These are phyloP conservation scores for Seriola dumerili DNA, from an alignment of 2,113 vertebrate species.

Conservation along the genomic window DNA sequence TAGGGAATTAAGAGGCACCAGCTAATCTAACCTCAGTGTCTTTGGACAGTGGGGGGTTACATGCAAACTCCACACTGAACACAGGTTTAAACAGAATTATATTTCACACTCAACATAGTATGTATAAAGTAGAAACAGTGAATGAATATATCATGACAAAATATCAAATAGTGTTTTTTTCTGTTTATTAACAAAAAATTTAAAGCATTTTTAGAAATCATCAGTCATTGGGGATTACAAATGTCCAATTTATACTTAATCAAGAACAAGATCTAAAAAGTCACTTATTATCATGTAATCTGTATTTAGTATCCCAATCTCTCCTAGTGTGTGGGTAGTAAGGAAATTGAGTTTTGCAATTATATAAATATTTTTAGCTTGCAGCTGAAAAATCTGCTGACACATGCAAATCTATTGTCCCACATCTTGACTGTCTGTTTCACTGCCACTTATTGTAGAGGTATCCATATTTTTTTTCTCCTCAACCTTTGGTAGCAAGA, in stretches of 20 bases:
- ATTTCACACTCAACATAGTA: background rate
- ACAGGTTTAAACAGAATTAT: too few species aligned
- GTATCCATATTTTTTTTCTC: conserved; percentile 12
- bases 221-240: background rate
- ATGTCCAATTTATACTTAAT: background rate
- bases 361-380: conserved; percentile 11
- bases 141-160: background rate
- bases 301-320: background rate
- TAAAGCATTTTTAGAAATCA: background rate
- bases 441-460: conserved; percentile 3
- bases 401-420: background rate
- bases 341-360: background rate
- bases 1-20: background rate
- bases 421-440: conserved; percentile 8
- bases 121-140: background rate
- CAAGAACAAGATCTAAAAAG: background rate
- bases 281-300: background rate
- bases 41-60: background rate
- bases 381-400: background rate
- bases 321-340: background rate
- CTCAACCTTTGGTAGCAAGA: conserved; percentile 4
- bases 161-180: background rate
- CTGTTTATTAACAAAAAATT: background rate
- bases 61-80: background rate
- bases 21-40: background rate